A percentile compares a stretch with the other conserved stretches of the same genome.
These are phyloP conservation scores for Ianthella basta DNA, from an alignment of 37 sponge, comb jelly and placozoan genomes.

Conservation along the genomic window DNA sequence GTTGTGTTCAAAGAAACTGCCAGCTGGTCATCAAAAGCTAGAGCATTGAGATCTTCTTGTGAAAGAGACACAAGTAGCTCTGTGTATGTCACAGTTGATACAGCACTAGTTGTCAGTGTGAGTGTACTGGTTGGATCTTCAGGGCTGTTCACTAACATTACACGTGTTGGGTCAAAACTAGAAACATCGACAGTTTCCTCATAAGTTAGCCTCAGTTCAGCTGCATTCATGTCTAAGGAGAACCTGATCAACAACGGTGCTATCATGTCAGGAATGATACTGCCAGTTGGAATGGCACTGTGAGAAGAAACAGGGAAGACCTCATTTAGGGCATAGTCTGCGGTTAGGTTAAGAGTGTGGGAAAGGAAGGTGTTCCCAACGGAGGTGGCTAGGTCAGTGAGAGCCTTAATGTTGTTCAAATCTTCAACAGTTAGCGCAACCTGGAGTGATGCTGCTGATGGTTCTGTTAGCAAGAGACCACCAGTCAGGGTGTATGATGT, in stretches of 20 bases:
- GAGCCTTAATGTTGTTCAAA: conserved; percentile 54
- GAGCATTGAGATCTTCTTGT: no score
- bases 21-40: no score
- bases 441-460: no score
- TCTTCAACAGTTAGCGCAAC: conserved; percentile 45
- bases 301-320: not conserved
- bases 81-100: no score
- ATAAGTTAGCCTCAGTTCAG: conserved; percentile 68
- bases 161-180: conserved; percentile 52
- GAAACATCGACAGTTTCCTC: conserved; percentile 70
- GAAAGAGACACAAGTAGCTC: no score
- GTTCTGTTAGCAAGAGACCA: conserved; percentile 42
- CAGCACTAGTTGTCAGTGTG: no score
- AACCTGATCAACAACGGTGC: conserved; percentile 52
- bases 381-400: conserved; percentile 58
- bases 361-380: conserved; percentile 58
- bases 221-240: conserved; percentile 62
- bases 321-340: conserved; percentile 68
- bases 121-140: no score
- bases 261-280: conserved; percentile 49
- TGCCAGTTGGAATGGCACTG: conserved; percentile 31
- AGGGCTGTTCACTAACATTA: conserved; percentile 43
- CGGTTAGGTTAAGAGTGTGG: conserved; percentile 31
- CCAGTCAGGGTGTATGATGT: conserved; percentile 35
- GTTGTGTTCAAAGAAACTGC: no score